Evolutionary conservation across 2,113 vertebrate genomes (phyloP).

Genomic region (Myotis davidii): DNA sequence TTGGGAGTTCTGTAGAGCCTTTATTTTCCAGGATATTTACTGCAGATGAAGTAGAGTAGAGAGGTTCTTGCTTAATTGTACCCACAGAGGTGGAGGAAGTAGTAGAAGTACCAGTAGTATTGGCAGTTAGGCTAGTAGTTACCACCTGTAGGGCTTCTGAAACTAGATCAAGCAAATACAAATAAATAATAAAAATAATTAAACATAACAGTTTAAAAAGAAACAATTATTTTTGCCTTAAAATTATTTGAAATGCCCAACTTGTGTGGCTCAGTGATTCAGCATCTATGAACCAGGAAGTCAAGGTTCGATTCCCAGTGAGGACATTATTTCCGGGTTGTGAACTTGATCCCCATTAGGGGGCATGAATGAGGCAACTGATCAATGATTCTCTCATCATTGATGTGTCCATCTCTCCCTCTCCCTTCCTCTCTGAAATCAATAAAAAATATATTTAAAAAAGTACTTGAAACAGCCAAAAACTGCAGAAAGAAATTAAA

Average conservation of each 20-base stretch:
- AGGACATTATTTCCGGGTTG: too few relatives aligned
- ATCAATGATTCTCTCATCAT: background rate
- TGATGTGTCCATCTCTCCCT: background rate
- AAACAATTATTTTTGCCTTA: constrained; percentile 42
- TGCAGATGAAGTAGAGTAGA: constrained; percentile 78
- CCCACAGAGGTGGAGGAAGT: constrained; percentile 46
- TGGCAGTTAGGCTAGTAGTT: constrained; percentile 46
- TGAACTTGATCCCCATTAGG: too few relatives aligned
- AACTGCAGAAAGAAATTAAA: constrained; percentile 30
- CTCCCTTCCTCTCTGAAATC: background rate
- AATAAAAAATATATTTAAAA: background rate
- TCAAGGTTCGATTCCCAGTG: background rate
- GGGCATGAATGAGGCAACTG: too few relatives aligned
- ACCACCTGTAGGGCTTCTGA: constrained; percentile 80
- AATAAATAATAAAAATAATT: constrained; percentile 44
- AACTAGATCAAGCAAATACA: constrained; percentile 71
- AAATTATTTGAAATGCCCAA: background rate
- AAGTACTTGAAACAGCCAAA: constrained; percentile 43
- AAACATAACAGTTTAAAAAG: constrained; percentile 32
- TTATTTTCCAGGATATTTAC: constrained; percentile 81
- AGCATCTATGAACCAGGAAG: background rate
- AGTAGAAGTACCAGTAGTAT: constrained; percentile 40
- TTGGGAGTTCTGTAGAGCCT: constrained; percentile 78
- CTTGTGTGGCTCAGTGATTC: background rate
- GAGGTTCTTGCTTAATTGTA: constrained; percentile 85